A percentile compares a stretch with the other conserved stretches of the same genome.
phyloP scores from a whole-genome alignment of 2,888 invertebrate species.

The Chrysodeixis includens region DNA sequence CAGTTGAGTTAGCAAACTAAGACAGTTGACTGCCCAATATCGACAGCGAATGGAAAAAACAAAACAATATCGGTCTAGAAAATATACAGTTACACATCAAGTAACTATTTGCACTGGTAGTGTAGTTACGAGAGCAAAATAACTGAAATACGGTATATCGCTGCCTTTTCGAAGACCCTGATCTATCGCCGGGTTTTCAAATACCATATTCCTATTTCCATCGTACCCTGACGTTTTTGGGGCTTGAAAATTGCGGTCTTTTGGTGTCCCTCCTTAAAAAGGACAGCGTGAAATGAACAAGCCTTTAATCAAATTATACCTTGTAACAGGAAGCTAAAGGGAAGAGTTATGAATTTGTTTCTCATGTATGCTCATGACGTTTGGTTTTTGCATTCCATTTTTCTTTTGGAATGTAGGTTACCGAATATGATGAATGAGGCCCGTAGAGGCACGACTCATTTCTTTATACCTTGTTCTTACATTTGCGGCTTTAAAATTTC shows the following conservation, averaged over 20 bases:
- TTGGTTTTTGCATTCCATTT: slow-evolving; percentile 39
- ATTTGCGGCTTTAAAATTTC: slow-evolving; percentile 30
- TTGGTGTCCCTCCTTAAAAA: slow-evolving; percentile 29
- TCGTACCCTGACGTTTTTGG: not conserved
- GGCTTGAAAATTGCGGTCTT: slow-evolving; percentile 10
- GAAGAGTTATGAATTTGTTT: slow-evolving; percentile 41
- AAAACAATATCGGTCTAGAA: not conserved
- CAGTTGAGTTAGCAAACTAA: not conserved
- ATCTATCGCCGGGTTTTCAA: not conserved
- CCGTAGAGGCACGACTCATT: slow-evolving; percentile 32
- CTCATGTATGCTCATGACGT: slow-evolving; percentile 36
- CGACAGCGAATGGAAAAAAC: not conserved
- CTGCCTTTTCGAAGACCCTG: not conserved
- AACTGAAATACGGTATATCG: no score
- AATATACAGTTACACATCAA: no score
- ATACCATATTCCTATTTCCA: not conserved
- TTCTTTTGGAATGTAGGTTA: slow-evolving; percentile 46
- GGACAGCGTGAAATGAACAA: slow-evolving; percentile 39
- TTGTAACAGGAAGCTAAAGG: slow-evolving; percentile 23
- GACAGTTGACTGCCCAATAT: not conserved
- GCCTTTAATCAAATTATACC: slow-evolving; percentile 43
- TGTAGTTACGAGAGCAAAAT: no score
- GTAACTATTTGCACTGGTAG: no score
- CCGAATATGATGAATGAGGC: slow-evolving; percentile 48
- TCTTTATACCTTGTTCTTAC: slow-evolving; percentile 36